Evolutionary conservation across 2,888 invertebrate genomes (phyloP).

Genomic region (Drosophila siamana): DNA sequence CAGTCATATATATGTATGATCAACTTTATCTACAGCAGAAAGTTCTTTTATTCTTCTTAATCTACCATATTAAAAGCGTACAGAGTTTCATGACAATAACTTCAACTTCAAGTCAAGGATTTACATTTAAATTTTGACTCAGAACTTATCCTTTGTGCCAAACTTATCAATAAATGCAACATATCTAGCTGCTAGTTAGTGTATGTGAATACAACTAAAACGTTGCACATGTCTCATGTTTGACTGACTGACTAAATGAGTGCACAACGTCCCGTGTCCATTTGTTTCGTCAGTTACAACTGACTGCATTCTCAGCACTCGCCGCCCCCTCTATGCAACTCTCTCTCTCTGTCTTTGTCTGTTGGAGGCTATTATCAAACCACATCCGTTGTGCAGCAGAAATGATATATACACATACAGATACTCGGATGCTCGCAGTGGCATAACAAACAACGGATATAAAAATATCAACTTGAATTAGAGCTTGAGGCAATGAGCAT

Average conservation of each 20-base stretch:
- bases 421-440: conserved; percentile 1
- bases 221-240: conserved; percentile 53
- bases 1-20: too few relatives aligned
- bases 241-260: conserved; percentile 76
- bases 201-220: conserved; percentile 47
- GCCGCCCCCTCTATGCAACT: not conserved
- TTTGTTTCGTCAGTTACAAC: conserved; percentile 72
- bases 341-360: conserved; percentile 40
- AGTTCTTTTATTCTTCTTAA: too few relatives aligned
- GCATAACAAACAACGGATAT: conserved; percentile 62
- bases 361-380: conserved; percentile 68
- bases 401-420: conserved; percentile 36
- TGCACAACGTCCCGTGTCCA: conserved; percentile 39
- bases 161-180: not conserved
- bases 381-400: conserved; percentile 70
- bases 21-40: too few relatives aligned
- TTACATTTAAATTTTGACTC: not conserved
- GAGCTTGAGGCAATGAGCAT: conserved; percentile 66
- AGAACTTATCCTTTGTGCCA: not conserved
- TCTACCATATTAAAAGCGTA: too few relatives aligned
- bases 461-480: conserved; percentile 68
- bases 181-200: not conserved
- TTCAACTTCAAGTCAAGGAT: too few relatives aligned
- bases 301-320: conserved; percentile 68
- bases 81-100: too few relatives aligned